phyloP scores from a whole-genome alignment of 2,797 vertebrate genomes.

The Basileuterus tristriatus region DNA sequence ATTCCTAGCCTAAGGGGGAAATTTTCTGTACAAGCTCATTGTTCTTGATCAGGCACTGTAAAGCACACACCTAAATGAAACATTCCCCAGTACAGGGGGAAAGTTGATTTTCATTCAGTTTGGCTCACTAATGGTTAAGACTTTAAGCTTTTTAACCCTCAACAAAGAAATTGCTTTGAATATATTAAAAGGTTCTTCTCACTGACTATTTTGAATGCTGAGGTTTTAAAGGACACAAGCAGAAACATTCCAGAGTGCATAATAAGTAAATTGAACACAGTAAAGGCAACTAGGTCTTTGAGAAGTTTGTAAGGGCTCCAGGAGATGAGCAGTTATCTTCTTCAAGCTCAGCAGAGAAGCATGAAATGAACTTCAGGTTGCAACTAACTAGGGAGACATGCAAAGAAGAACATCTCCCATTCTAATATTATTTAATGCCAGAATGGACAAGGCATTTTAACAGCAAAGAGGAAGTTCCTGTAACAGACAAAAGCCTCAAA shows the following conservation, averaged over 20 bases:
- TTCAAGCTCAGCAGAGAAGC: conserved; percentile 37
- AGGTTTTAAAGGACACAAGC: neutral
- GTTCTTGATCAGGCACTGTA: neutral
- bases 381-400: neutral
- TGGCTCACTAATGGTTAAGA: neutral
- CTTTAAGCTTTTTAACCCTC: neutral
- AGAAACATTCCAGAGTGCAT: neutral
- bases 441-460: neutral
- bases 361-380: conserved; percentile 14
- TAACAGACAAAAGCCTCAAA: neutral
- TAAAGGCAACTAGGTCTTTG: neutral
- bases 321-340: conserved; percentile 38
- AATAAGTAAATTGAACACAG: neutral
- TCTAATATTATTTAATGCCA: neutral
- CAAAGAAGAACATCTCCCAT: neutral
- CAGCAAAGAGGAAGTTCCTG: neutral
- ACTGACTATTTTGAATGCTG: neutral
- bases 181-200: neutral
- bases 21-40: neutral
- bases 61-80: neutral
- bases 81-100: neutral
- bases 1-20: neutral
- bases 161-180: neutral
- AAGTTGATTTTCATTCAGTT: neutral
- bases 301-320: neutral